A percentile compares a stretch with the other conserved stretches of the same genome.
phyloP scores from a whole-genome alignment of 2,113 vertebrate genomes.

The Condylura cristata region DNA sequence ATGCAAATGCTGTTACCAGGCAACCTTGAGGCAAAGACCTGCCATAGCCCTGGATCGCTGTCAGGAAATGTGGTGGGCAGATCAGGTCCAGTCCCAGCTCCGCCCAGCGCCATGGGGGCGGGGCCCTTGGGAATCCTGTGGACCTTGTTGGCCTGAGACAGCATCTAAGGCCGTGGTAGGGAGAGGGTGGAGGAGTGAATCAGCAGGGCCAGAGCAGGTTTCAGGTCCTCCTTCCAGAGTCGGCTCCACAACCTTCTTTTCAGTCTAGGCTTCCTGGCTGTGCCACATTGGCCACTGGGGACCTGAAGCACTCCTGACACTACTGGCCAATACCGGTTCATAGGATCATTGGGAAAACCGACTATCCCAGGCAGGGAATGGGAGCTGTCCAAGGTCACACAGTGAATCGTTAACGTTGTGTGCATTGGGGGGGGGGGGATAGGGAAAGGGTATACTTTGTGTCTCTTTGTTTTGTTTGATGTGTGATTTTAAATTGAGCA shows the following conservation, averaged over 20 bases:
- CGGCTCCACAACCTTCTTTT: neutral
- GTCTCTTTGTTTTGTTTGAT: neutral
- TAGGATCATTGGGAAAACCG: neutral
- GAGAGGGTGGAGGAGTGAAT: neutral
- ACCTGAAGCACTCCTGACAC: neutral
- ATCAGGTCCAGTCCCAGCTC: neutral
- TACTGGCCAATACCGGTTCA: neutral
- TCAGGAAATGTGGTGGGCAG: slow-evolving; percentile 37
- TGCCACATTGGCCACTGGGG: neutral
- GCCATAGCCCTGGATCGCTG: slow-evolving; percentile 51
- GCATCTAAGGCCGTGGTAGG: neutral
- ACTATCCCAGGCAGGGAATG: neutral
- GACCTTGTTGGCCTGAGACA: neutral
- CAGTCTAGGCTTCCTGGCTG: neutral
- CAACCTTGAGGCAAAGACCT: slow-evolving; percentile 75
- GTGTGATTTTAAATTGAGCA: neutral
- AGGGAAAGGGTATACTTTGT: too few relatives aligned
- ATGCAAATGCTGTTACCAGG: slow-evolving; percentile 75
- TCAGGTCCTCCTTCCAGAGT: neutral
- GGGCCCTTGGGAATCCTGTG: neutral
- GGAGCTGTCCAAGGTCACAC: neutral
- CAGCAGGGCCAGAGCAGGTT: neutral
- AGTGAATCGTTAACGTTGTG: neutral
- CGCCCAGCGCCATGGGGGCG: neutral
- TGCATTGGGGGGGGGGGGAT: too few relatives aligned